Evolutionary conservation across 2,888 invertebrate species (phyloP).

Genomic region (Strigamia crassipes): DNA sequence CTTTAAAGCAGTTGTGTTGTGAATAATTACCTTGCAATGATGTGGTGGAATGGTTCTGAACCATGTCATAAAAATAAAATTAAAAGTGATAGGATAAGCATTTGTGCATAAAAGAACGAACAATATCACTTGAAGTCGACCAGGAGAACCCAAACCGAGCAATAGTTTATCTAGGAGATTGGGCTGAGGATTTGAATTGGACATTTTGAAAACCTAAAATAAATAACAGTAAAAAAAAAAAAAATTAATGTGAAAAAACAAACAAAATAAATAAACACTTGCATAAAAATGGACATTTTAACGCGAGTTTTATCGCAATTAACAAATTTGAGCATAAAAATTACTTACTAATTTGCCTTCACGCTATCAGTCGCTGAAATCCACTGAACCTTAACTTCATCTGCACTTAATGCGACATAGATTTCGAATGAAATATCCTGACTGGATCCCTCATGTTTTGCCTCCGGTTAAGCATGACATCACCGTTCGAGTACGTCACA

Average conservation of each 20-base stretch:
- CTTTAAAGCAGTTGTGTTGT: background rate
- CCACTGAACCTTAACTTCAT: background rate
- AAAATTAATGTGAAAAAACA: background rate
- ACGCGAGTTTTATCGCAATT: too few relatives aligned
- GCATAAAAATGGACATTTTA: too few relatives aligned
- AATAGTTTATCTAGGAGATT: slow-evolving; percentile 48
- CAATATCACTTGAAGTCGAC: slow-evolving; percentile 46
- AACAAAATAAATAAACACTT: too few relatives aligned
- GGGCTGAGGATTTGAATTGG: background rate
- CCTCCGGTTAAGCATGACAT: background rate
- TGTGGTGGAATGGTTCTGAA: slow-evolving; percentile 45
- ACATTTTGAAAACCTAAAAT: background rate
- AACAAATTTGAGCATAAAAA: background rate
- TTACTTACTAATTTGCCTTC: background rate
- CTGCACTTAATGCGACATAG: background rate
- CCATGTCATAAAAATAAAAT: slow-evolving; percentile 49
- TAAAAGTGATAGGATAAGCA: slow-evolving; percentile 50
- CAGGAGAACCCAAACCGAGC: slow-evolving; percentile 46
- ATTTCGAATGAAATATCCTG: background rate
- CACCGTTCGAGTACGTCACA: background rate
- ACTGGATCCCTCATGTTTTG: background rate
- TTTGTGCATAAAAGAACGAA: slow-evolving; percentile 49
- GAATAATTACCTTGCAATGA: slow-evolving; percentile 46
- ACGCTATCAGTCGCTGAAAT: background rate
- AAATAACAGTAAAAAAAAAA: background rate